These are phyloP conservation scores for Salpingus planirostris DNA, from an alignment of 2,888 invertebrate species.

Conservation along the genomic window DNA sequence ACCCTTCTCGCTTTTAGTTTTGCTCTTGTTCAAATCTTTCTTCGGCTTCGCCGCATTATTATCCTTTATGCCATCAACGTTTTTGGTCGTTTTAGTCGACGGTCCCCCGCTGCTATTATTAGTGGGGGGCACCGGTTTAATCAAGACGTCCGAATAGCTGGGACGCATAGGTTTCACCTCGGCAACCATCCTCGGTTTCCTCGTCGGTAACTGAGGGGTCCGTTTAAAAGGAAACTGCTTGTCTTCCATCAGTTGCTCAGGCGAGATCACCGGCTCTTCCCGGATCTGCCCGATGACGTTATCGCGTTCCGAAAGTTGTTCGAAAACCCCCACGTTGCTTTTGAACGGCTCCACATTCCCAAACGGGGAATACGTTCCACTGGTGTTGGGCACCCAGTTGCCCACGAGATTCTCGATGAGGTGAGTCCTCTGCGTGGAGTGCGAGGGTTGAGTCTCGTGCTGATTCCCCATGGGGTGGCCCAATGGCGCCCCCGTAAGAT, in stretches of 20 bases:
- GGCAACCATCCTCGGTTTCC: slow-evolving; percentile 66
- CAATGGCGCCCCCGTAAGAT: slow-evolving; percentile 8
- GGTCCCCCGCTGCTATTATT: no score
- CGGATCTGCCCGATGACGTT: slow-evolving; percentile 16
- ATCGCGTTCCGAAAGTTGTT: no score
- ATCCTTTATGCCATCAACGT: no score
- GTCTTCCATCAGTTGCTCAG: slow-evolving; percentile 24
- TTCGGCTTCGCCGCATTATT: slow-evolving; percentile 37
- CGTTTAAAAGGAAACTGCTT: slow-evolving; percentile 43
- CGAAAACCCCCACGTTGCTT: slow-evolving; percentile 36
- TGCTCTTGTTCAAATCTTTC: slow-evolving; percentile 38
- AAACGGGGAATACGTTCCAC: slow-evolving; percentile 66
- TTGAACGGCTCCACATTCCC: slow-evolving; percentile 52
- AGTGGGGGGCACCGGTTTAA: slow-evolving; percentile 50
- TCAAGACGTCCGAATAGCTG: slow-evolving; percentile 74
- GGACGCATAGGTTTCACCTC: slow-evolving; percentile 84
- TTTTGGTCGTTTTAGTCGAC: slow-evolving; percentile 35
- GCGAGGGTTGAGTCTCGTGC: slow-evolving; percentile 15
- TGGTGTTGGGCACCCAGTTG: slow-evolving; percentile 63
- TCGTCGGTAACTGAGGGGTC: no score
- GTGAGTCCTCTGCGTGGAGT: slow-evolving; percentile 30
- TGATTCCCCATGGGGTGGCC: slow-evolving; percentile 12
- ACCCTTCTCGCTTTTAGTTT: slow-evolving; percentile 39
- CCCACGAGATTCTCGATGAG: slow-evolving; percentile 63
- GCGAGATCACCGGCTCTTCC: no score